A percentile compares a stretch with the other conserved stretches of the same genome.
Conservation (phyloP, 2,113 vertebrate species). For the Micromys minutus region DNA sequence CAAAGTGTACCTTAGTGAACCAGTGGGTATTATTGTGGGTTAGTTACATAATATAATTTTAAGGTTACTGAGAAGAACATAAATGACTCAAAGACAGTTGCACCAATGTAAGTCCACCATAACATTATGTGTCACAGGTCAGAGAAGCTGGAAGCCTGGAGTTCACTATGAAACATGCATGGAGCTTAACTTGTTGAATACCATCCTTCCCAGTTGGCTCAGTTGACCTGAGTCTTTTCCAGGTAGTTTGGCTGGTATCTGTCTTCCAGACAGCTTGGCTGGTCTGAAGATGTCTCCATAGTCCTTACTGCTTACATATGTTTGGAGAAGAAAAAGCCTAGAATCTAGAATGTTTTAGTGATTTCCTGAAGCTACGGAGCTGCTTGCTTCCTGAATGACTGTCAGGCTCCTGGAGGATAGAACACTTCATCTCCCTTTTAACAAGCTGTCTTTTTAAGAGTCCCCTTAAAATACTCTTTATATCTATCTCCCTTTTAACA, state of each 20-base stretch:
- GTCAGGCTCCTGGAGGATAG: neutral
- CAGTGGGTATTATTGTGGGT: neutral
- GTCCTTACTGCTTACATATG: neutral
- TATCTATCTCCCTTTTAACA: neutral
- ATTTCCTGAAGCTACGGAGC: neutral
- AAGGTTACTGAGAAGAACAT: neutral
- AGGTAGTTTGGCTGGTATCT: neutral
- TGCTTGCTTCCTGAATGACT: neutral
- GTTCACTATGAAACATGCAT: neutral
- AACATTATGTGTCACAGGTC: neutral
- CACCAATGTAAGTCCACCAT: neutral
- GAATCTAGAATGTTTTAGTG: neutral
- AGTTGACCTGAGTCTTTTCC: neutral
- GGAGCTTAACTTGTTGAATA: neutral
- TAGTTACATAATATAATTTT: neutral
- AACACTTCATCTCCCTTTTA: neutral
- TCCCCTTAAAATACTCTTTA: neutral
- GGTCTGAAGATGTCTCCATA: neutral
- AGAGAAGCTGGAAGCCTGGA: neutral
- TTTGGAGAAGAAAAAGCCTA: too few relatives aligned
- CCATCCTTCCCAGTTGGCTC: neutral
- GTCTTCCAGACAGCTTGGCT: neutral
- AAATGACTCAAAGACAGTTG: neutral
- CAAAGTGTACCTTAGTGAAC: neutral
- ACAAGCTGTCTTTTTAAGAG: neutral